Evolutionary conservation across 2,888 invertebrate genomes (phyloP).

Genomic region (Zootermopsis nevadensis): DNA sequence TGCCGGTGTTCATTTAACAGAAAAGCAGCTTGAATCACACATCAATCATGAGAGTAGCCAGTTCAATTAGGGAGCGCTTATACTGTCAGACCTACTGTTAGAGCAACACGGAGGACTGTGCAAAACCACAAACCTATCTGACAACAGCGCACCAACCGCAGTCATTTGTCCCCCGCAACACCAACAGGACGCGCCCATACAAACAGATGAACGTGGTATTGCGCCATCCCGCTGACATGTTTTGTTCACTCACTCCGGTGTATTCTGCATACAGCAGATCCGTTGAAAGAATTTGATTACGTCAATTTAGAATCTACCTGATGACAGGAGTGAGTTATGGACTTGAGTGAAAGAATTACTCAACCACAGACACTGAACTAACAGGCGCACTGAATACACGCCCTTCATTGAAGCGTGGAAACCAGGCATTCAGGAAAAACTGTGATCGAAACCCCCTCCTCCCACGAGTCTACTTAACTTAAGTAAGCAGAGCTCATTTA

Average conservation of each 20-base stretch:
- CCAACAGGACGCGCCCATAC: constrained; percentile 13
- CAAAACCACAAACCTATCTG: constrained; percentile 47
- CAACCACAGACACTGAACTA: not conserved
- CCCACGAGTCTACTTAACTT: too few species aligned
- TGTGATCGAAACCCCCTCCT: too few species aligned
- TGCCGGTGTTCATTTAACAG: too few species aligned
- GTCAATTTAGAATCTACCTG: constrained; percentile 40
- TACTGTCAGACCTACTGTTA: not conserved
- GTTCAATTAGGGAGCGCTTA: constrained; percentile 16
- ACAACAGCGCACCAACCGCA: constrained; percentile 49
- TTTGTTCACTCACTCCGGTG: not conserved
- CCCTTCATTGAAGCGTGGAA: too few species aligned
- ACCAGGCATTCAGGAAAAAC: too few species aligned
- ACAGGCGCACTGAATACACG: too few species aligned
- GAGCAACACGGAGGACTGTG: constrained; percentile 39
- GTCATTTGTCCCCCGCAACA: constrained; percentile 45
- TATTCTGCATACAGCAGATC: not conserved
- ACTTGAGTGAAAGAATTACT: not conserved
- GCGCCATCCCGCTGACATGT: constrained; percentile 1
- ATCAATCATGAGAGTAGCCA: not conserved
- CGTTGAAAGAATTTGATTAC: constrained; percentile 29
- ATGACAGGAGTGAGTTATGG: constrained; percentile 32
- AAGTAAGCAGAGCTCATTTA: too few species aligned
- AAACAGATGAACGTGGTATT: constrained; percentile 30
- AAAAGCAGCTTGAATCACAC: too few species aligned